These are phyloP conservation scores for Hesperophylax magnus DNA, from an alignment of 1,140 invertebrate genomes.

Conservation along the genomic window DNA sequence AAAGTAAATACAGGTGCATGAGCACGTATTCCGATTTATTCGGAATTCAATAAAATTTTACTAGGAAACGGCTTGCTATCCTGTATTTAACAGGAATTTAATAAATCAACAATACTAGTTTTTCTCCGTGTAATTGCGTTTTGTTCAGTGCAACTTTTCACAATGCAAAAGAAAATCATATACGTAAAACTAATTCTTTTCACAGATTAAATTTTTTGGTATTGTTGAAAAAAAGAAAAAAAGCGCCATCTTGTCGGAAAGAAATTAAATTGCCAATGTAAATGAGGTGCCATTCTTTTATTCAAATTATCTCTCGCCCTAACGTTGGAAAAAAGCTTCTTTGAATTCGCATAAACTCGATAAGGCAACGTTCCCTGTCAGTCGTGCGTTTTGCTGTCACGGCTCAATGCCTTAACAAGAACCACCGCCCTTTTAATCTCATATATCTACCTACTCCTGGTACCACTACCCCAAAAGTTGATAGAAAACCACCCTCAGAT, in stretches of 20 bases:
- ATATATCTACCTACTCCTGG: neutral
- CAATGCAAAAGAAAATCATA: no score
- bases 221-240: no score
- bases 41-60: no score
- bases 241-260: neutral
- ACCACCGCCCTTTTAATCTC: constrained; percentile 9
- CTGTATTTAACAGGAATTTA: no score
- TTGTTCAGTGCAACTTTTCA: no score
- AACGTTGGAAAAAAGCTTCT: constrained; percentile 17
- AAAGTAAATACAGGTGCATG: no score
- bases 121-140: no score
- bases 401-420: constrained; percentile 41
- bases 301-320: constrained; percentile 22
- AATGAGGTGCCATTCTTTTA: constrained; percentile 34
- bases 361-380: constrained; percentile 25
- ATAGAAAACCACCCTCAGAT: neutral
- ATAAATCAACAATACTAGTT: no score
- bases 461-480: neutral
- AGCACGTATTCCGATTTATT: no score
- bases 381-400: constrained; percentile 23
- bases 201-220: no score
- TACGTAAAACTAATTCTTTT: no score
- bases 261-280: constrained; percentile 15
- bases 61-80: no score
- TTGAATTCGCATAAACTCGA: constrained; percentile 43